These are phyloP conservation scores for Phortica variegata DNA, from an alignment of 1,140 invertebrate species.

Conservation along the genomic window DNA sequence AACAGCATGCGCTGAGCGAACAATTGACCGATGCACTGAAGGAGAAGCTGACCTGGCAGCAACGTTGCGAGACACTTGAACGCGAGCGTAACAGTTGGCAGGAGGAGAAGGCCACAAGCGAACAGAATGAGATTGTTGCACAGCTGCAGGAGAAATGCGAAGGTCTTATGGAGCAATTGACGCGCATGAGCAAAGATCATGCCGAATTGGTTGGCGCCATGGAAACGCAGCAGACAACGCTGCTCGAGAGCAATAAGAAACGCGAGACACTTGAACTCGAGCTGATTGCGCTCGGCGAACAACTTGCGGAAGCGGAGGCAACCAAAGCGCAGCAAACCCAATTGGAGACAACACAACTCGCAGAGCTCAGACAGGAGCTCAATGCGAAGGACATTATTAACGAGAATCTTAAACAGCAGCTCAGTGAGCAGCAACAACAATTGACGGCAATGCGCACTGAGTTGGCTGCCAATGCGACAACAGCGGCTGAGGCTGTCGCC, in stretches of 20 bases:
- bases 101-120: no score
- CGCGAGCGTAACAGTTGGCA: slow-evolving; percentile 41
- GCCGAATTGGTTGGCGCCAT: slow-evolving; percentile 13
- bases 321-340: neutral
- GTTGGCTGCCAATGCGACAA: no score
- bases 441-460: no score
- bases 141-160: slow-evolving; percentile 47
- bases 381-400: neutral
- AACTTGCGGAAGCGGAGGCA: neutral
- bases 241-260: slow-evolving; percentile 13
- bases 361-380: slow-evolving; percentile 10
- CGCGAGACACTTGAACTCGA: neutral
- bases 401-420: neutral
- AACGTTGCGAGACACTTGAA: slow-evolving; percentile 19
- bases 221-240: slow-evolving; percentile 13
- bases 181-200: slow-evolving; percentile 19
- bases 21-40: neutral
- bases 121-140: neutral
- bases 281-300: neutral
- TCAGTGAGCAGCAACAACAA: slow-evolving; percentile 14
- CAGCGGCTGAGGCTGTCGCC: slow-evolving; percentile 14
- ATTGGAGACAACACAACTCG: slow-evolving; percentile 1
- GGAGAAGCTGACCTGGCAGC: slow-evolving; percentile 4
- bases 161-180: slow-evolving; percentile 21
- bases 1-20: slow-evolving; percentile 52